Evolutionary conservation across 2,113 vertebrate species (phyloP), one percentile per base, ranked within the genome.

Genomic region (Phasianus colchicus): DNA sequence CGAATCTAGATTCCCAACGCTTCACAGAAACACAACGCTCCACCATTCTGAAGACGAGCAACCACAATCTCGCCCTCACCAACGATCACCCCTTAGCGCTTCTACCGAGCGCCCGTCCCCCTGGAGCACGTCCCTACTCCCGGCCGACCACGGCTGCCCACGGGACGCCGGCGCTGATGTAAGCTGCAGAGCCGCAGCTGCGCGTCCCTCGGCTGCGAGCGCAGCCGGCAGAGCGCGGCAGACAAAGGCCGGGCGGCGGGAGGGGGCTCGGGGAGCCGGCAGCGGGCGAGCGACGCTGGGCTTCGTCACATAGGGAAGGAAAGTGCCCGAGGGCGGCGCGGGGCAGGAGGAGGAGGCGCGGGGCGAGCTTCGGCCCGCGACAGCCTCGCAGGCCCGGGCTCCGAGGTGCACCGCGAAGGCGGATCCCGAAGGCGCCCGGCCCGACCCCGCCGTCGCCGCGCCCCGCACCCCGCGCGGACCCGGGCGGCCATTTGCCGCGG

Each of bases 171-270:
- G 55, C 19, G 20, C 19, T 3, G 45, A 72, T 87, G 17, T 22
- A 40, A 30, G 22, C 83, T 24, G 30, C 34, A 34, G 40, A 47
- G 40, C 57, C 6, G 13, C 0, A 71, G 79, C 45, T 21, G 19
- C 72, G 27, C 32, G 69, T 47, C 40, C 83, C 64, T 52, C 0
- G 74, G 48, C 6, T 25, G 55, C 14, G 8, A 70, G 65, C 63
- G 77, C 10, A 50, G 90, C 42, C 92, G 86, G 79, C 76, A 93
- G 86, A 88, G 88, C 67, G 11, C 45, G 6, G 61, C 80, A 94
- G 75, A 96, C 96, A 96, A 94, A 96, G 90, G 80, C 90, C n/a
- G 47, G 76, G 79, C 11, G 45, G 64, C 43, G 79, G 88, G 65
- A 76, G 69, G 65, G 6, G 8, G 61, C 88, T 83, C 42, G 22